Conservation (phyloP, 2,113 vertebrate genomes). For the Phalacrocorax pelagicus region DNA sequence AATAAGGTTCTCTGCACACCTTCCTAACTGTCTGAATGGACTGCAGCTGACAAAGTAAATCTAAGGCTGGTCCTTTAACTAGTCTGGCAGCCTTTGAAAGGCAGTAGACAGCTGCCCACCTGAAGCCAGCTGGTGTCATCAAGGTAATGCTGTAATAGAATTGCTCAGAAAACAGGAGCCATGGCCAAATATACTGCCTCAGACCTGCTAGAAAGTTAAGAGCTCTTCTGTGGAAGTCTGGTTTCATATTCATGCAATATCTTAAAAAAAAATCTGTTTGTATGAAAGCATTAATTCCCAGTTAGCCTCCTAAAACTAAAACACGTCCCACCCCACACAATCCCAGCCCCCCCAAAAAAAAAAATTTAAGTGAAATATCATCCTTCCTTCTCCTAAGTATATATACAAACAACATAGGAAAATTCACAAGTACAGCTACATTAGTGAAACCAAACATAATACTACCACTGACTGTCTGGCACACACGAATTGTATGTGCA, state of each 20-base stretch:
- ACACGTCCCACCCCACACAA: no score
- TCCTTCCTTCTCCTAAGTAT: neutral
- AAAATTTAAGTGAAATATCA: neutral
- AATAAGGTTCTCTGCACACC: neutral
- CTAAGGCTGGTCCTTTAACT: neutral
- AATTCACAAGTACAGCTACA: rapidly evolving
- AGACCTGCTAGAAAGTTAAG: neutral
- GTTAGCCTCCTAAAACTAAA: neutral
- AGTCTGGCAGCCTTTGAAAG: neutral
- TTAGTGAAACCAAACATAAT: neutral
- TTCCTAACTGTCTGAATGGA: neutral
- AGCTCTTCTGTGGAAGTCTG: neutral
- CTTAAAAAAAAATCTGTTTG: neutral
- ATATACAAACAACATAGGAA: neutral
- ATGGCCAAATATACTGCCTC: rapidly evolving
- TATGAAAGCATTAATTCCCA: neutral
- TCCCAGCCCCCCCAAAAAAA: neutral
- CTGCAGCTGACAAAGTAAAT: neutral
- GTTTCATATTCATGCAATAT: rapidly evolving
- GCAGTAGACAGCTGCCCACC: neutral
- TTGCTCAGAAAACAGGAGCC: neutral
- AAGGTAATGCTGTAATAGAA: neutral
- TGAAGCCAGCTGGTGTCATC: neutral
- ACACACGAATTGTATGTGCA: rapidly evolving
- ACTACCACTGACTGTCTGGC: neutral